Evolutionary conservation across 2,888 invertebrate genomes (phyloP), one percentile per base, ranked within the genome.

Genomic region (Melanchra persicariae): DNA sequence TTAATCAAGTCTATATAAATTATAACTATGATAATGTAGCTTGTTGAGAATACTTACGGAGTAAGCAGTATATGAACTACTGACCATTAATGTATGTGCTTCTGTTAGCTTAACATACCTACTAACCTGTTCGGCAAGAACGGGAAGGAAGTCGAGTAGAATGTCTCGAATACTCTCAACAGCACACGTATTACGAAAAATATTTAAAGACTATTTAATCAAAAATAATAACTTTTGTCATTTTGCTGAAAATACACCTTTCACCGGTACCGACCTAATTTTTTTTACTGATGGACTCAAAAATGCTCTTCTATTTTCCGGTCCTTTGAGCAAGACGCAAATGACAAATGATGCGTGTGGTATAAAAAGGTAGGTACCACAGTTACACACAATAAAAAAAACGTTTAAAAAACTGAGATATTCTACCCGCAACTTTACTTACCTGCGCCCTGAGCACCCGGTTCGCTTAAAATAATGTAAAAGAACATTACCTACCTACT

Each of bases 21-120:
- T 87, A 87, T 87, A 86, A 89, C 85, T 90, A 89, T 89, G 90
- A 92, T 89, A 87, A 87, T 91, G 92, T 95, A 95, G 94, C 89
- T 93, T 91, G 91, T 92, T 92, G 84, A 88, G 64, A 88, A 82
- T 87, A 88, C 87, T 79, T 73, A 91, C 83, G 93, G 94, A 93
- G 95, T 94, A 93, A 94, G 94, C 95, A 94, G 95, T 91, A 85
- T 45, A 64, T 82, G 81, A 62, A 79, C 79, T 61, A 70, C 63
- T 63, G 54, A 72, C 71, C 51, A 45, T 45, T 47, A 15, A 45
- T 54, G 59, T 62, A n/a, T 62, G 30, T 61, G 68, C 69, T 71
- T 72, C 43, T 34, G 10, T 59, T 67, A 62, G 63, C 62, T 70
- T 69, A 60, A 63, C 58, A 61, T 58, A 71, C 58, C 59, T 58